A percentile compares a stretch with the other conserved stretches of the same genome.
phyloP scores from a whole-genome alignment of 2,888 invertebrate genomes.

The Argyresthia albistria region DNA sequence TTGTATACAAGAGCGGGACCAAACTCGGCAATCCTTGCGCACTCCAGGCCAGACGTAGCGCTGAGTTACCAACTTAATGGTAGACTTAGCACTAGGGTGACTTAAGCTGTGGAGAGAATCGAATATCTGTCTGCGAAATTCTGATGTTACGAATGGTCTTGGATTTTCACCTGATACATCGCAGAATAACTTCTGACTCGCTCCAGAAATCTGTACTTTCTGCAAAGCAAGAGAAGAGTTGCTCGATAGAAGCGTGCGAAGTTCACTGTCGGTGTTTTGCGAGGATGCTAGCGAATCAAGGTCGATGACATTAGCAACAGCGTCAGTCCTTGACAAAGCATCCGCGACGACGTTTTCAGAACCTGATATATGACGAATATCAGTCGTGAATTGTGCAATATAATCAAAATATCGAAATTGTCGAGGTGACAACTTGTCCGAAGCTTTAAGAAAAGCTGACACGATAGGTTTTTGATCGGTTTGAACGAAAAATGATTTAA shows the following conservation, averaged over 20 bases:
- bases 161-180: background rate
- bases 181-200: slow-evolving; percentile 7
- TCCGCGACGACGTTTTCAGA: slow-evolving; percentile 11
- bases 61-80: background rate
- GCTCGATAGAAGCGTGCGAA: background rate
- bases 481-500: background rate
- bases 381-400: slow-evolving; percentile 10
- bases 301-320: background rate
- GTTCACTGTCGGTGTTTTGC: background rate
- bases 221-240: background rate
- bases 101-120: slow-evolving; percentile 14
- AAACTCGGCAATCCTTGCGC: background rate
- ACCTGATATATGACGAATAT: slow-evolving; percentile 10
- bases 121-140: slow-evolving; percentile 14
- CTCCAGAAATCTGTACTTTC: background rate
- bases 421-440: slow-evolving; percentile 28
- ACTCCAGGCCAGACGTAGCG: slow-evolving; percentile 3
- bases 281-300: background rate
- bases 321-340: slow-evolving; percentile 6
- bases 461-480: background rate
- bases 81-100: background rate
- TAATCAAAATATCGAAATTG: slow-evolving; percentile 18
- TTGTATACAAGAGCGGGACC: background rate
- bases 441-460: slow-evolving; percentile 9
- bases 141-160: slow-evolving; percentile 4